Evolutionary conservation across 2,888 invertebrate genomes (phyloP), one percentile per base, ranked within the genome.

Genomic region (Protonemura montana): DNA sequence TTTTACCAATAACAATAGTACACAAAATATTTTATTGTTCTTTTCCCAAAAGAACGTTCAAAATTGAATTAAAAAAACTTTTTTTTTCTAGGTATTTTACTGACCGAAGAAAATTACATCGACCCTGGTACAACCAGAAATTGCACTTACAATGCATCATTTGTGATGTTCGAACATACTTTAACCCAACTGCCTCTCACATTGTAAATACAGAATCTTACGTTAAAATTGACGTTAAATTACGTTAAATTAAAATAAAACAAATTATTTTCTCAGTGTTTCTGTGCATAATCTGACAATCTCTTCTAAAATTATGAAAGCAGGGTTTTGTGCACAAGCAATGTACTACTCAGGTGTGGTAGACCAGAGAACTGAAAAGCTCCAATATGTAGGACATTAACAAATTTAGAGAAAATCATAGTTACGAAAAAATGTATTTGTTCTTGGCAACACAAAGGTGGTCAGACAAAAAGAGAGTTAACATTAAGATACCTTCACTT

Each of bases 11-110:
- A n/a, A n/a, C n/a, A n/a, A n/a, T n/a, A n/a, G n/a, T n/a, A n/a
- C n/a, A n/a, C n/a, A n/a, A n/a, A n/a, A n/a, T n/a, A n/a, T n/a
- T 26, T 21, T 76, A 5, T 7, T 76, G 3, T 25, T 21, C 76
- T 76, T 76, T 26, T 25, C n/a, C 26, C 76, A 76, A 76, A 5
- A 7, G 26, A 76, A 35, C 35, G 3, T 10, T 35, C 35, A 35
- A 5, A 76, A 59, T 59, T 76, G n/a, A 76, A 25, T 2, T 82
- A 7, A 42, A 84, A 21, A 82, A 86, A 77, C n/a, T 0, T 76
- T 86, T 86, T 80, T 88, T 88, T 89, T 85, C 84, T 42, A 91
- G 91, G 91, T 78, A 89, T 91, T 88, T 88, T 91, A 41, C 90
- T 90, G 87, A 89, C 90, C 16, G 90, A 91, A 0, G 88, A 87